Conservation (phyloP, 2,113 vertebrate genomes). For the Poeciliopsis occidentalis region DNA sequence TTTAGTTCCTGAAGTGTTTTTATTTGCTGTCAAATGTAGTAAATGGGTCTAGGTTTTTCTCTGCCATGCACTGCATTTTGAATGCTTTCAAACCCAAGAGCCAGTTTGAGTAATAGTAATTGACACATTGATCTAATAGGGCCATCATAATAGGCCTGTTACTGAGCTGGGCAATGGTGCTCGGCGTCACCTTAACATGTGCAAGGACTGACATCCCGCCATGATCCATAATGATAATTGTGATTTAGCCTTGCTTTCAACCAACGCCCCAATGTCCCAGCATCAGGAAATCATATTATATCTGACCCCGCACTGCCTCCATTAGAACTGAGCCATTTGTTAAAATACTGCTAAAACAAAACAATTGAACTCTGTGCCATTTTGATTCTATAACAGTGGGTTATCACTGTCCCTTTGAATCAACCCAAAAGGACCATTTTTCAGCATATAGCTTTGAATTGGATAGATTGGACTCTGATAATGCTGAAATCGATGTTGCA, state of each 20-base stretch:
- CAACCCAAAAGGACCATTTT: conserved; percentile 75
- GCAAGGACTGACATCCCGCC: conserved; percentile 79
- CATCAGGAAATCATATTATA: conserved; percentile 82
- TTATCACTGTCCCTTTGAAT: conserved; percentile 79
- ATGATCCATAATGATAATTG: conserved; percentile 85
- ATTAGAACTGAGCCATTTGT: conserved; percentile 85
- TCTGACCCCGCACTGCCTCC: conserved; percentile 79
- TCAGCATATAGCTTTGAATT: conserved; percentile 79
- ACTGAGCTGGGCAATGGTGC: conserved; percentile 76
- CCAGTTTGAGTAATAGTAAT: conserved; percentile 79
- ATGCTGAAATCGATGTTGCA: conserved; percentile 80
- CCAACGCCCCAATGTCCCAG: conserved; percentile 75
- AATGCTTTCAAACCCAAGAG: conserved; percentile 72
- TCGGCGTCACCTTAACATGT: conserved; percentile 83
- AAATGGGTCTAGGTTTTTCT: conserved; percentile 53
- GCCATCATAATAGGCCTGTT: conserved; percentile 76
- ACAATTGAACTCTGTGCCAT: conserved; percentile 78
- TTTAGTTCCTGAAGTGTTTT: conserved; percentile 38
- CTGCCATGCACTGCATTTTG: conserved; percentile 46
- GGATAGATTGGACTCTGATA: conserved; percentile 81
- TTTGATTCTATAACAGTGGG: conserved; percentile 79
- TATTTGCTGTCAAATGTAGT: conserved; percentile 60
- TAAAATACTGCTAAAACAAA: conserved; percentile 82
- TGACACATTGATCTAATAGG: conserved; percentile 82
- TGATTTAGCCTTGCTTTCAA: conserved; percentile 85